Evolutionary conservation across 2,113 vertebrate genomes (phyloP).

Genomic region (Columba janthina): DNA sequence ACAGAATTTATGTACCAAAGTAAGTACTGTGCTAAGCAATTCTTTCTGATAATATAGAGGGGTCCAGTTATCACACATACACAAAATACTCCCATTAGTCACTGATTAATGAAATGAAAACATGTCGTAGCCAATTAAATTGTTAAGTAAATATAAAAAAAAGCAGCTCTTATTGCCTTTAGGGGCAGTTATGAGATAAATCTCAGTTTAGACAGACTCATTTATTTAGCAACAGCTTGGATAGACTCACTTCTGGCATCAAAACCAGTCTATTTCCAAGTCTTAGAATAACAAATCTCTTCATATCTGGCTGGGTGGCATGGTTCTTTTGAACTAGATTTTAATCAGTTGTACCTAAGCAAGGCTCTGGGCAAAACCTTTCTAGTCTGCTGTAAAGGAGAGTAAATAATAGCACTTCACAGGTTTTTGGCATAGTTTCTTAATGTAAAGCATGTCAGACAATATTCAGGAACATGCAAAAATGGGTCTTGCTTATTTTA

Average conservation of each 20-base stretch:
- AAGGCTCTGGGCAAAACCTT: slow-evolving; percentile 29
- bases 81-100: slow-evolving; percentile 8
- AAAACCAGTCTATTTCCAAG: neutral
- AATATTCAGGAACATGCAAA: neutral
- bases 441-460: neutral
- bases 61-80: neutral
- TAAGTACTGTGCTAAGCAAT: neutral
- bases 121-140: slow-evolving; percentile 37
- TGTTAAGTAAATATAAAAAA: neutral
- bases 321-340: slow-evolving; percentile 38
- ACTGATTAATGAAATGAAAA: slow-evolving; percentile 6
- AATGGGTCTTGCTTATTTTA: neutral
- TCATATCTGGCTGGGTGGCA: slow-evolving; percentile 52
- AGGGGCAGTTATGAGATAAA: slow-evolving; percentile 18
- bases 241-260: slow-evolving; percentile 10
- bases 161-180: neutral
- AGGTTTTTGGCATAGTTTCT: neutral
- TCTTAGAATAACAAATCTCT: slow-evolving; percentile 30
- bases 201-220: slow-evolving; percentile 16
- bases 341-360: slow-evolving; percentile 16
- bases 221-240: slow-evolving; percentile 12
- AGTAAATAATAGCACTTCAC: neutral
- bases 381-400: neutral
- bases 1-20: neutral
- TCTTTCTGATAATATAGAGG: neutral